phyloP scores from a whole-genome alignment of 2,113 vertebrate genomes.

The Corythaixoides concolor region DNA sequence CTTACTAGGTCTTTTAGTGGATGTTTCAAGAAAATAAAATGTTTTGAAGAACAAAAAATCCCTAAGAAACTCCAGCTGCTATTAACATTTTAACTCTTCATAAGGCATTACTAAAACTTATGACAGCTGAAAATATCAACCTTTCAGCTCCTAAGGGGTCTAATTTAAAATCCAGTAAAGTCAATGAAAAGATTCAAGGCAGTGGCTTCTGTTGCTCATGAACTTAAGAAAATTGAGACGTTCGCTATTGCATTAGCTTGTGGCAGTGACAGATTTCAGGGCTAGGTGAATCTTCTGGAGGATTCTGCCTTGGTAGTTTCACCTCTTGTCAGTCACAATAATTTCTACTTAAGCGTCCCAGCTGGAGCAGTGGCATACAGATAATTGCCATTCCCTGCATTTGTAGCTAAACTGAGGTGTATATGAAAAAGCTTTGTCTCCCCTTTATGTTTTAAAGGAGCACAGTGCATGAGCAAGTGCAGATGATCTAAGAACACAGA shows the following conservation, averaged over 20 bases:
- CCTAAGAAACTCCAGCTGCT: background rate
- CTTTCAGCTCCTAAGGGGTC: background rate
- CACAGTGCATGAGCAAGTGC: background rate
- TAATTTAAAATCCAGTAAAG: background rate
- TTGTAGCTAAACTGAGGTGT: background rate
- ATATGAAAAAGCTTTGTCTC: background rate
- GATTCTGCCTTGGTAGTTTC: background rate
- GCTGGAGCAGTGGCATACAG: background rate
- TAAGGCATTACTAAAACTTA: background rate
- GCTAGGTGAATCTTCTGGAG: background rate
- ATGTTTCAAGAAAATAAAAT: background rate
- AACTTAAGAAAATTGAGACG: background rate
- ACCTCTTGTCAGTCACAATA: background rate
- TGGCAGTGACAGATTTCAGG: background rate
- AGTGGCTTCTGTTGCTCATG: background rate
- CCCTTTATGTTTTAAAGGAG: background rate
- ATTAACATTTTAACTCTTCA: background rate
- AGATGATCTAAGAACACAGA: background rate
- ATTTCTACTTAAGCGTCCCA: background rate
- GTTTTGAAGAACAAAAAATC: background rate
- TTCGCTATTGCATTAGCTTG: background rate
- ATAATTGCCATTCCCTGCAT: background rate
- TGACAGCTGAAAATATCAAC: background rate
- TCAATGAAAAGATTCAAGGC: background rate
- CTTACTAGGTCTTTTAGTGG: background rate